Evolutionary conservation across 2,113 vertebrate genomes (phyloP), one percentile per base, ranked within the genome.

Genomic region (Pollachius pollachius): DNA sequence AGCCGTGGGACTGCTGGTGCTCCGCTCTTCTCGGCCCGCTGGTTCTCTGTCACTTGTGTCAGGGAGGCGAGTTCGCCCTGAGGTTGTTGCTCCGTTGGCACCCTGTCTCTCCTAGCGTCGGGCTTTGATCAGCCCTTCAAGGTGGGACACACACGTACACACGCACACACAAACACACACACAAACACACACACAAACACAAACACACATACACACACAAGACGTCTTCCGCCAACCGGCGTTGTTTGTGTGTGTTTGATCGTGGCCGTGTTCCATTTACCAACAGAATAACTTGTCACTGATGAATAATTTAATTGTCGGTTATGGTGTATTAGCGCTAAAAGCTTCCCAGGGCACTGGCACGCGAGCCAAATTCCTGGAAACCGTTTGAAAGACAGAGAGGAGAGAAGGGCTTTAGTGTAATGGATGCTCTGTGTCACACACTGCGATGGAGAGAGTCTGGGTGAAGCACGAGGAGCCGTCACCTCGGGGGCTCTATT

Each of bases 231-330:
- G 73, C 71, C 75, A 67, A 71, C 27, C 48, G 17, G 62, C 13
- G 3, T 57, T 81, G 73, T 80, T n/a, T n/a, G n/a, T n/a, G n/a
- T n/a, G n/a, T n/a, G n/a, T n/a, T 74, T 77, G 72, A 84, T 81
- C 72, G 77, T 71, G 71, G 74, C 62, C 17, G 54, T 54, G 30
- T 58, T 61, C 84, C 52, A 72, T 83, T 82, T 72, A 74, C 76
- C 77, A 73, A 61, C 68, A 81, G 71, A 80, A 73, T 70, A 74
- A 79, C 11, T 41, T 11, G 64, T 58, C 52, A 15, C 64, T 70
- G 25, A 65, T 88, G 77, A 84, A 89, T 90, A 83, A 87, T 89
- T 83, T 81, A 86, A 80, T 72, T 58, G 68, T 52, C 74, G 71
- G 78, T 84, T 88, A 86, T 84, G 77, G 69, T 41, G 37, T 77